Base-by-base conservation (phyloP, 2,888 invertebrate genomes). In the Clepsis dumicolana region DNA sequence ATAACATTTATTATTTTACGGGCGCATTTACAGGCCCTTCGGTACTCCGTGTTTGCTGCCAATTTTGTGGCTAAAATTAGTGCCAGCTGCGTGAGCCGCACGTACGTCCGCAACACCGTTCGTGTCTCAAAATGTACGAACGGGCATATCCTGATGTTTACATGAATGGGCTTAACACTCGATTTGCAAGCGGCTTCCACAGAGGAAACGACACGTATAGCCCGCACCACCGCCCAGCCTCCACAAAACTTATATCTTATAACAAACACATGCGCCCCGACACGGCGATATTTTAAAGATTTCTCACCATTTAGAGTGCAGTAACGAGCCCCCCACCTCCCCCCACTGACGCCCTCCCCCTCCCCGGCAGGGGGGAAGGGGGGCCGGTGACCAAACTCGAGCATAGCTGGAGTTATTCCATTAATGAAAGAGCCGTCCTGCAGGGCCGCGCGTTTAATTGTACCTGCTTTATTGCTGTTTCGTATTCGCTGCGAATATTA, bases 391-490 rank as follows among this genome's bases (percentile, higher is more conserved):
- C 73, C 73, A 65, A 74, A 77, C 80, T 78, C 64, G 72, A 70
- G 69, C 73, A 72, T 74, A 77, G 79, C 75, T 75, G 76, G 87
- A 91, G 90, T 91, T 91, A 91, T 91, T 91, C 90, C 90, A 91
- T 92, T 92, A 91, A 92, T 92, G 91, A 91, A 90, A 89, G 80
- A 78, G 76, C 74, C 80, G 77, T 80, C 67, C 59, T 57, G 57
- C 63, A 68, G 80, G 79, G 77, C 79, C 80, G 78, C 77, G 2
- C 70, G 53, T 64, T 68, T 68, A 68, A 68, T 68, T 64, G 68
- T 68, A 68, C 68, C 68, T 68, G 64, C 64, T 68, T 57, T 67
- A 62, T 67, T 67, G 67, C 57, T 65, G 60, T 61, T 62, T 62
- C 62, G 62, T 67, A 50, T 67, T 63, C 56, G 32, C 12, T 12